Conservation (phyloP, 2,888 invertebrate species). For the Lasius platythorax region DNA sequence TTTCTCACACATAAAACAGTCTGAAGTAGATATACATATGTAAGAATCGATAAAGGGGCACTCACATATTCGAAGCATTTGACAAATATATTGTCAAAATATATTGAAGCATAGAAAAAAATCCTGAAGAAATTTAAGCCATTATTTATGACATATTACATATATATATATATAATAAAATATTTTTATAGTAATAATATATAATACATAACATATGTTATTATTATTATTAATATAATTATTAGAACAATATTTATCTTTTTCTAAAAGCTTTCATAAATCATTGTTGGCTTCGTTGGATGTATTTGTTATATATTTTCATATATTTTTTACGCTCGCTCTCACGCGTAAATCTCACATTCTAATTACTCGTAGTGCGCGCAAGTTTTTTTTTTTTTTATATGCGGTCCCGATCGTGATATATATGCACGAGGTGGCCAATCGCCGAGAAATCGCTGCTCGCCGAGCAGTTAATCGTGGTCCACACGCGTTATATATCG, state of each 20-base stretch:
- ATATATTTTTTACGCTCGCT: not conserved
- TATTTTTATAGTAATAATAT: not conserved
- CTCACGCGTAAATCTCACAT: not conserved
- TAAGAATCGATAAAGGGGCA: not conserved
- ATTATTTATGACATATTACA: not conserved
- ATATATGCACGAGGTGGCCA: constrained; percentile 63
- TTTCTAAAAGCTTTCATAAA: not conserved
- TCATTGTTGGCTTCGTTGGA: not conserved
- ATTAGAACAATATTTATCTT: not conserved
- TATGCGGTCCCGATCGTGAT: constrained; percentile 53
- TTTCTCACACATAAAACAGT: not conserved
- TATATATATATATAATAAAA: not conserved
- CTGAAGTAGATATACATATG: not conserved
- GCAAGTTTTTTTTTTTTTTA: not conserved
- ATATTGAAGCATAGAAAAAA: not conserved
- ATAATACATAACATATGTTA: too few relatives aligned
- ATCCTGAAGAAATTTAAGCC: not conserved
- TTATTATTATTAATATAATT: not conserved
- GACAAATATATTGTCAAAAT: not conserved
- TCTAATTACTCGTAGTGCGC: constrained; percentile 6
- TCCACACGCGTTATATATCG: constrained; percentile 51
- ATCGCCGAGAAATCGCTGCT: constrained; percentile 61
- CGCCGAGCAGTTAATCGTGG: constrained; percentile 63
- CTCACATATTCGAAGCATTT: not conserved
- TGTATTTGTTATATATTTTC: too few relatives aligned